These are phyloP conservation scores for Graphium colonna DNA, from an alignment of 2,888 invertebrate species.

Conservation along the genomic window DNA sequence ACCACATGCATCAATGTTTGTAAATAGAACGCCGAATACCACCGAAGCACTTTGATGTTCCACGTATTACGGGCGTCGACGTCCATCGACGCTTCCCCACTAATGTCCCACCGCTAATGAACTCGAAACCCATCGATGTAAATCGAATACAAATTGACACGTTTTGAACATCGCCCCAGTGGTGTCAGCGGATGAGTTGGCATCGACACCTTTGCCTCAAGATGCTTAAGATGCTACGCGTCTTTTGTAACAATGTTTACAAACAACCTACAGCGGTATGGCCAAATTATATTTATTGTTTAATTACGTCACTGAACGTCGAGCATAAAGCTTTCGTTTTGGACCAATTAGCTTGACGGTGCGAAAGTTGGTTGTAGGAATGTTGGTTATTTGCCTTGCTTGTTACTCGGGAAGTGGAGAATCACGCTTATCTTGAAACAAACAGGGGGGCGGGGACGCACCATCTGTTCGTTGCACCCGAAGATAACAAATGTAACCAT, in stretches of 20 bases:
- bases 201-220: slow-evolving; percentile 56
- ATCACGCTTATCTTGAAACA: slow-evolving; percentile 74
- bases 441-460: slow-evolving; percentile 69
- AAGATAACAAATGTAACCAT: slow-evolving; percentile 74
- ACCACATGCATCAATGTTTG: slow-evolving; percentile 80
- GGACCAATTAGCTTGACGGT: too few species aligned
- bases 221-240: slow-evolving; percentile 42
- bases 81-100: slow-evolving; percentile 25
- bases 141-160: not conserved
- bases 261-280: slow-evolving; percentile 46
- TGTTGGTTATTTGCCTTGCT: slow-evolving; percentile 64
- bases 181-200: slow-evolving; percentile 36
- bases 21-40: slow-evolving; percentile 72
- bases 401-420: slow-evolving; percentile 75
- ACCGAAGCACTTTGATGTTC: slow-evolving; percentile 44
- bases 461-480: slow-evolving; percentile 79
- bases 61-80: slow-evolving; percentile 28
- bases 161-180: not conserved
- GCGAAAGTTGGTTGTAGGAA: too few species aligned
- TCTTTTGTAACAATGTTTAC: slow-evolving; percentile 59
- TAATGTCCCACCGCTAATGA: not conserved
- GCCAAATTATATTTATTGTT: slow-evolving; percentile 7
- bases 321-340: too few species aligned
- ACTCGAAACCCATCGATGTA: slow-evolving; percentile 12
- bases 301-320: too few species aligned